phyloP scores from a whole-genome alignment of 2,888 invertebrate genomes.

The Polyploca ridens region DNA sequence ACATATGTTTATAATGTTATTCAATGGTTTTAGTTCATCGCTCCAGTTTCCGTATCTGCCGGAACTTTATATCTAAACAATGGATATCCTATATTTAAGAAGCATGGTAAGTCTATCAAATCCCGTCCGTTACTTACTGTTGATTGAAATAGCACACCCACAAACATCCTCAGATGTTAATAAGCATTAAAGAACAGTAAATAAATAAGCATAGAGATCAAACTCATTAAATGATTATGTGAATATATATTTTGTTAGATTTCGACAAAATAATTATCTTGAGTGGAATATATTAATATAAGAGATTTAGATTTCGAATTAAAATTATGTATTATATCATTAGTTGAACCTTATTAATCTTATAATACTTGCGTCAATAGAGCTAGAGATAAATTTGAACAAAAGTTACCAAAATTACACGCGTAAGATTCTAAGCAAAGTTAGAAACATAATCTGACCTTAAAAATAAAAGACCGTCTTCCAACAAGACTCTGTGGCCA shows the following conservation, averaged over 20 bases:
- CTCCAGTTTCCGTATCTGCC: conserved; percentile 8
- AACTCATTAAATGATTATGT: too few species aligned
- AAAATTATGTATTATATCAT: too few species aligned
- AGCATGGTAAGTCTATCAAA: conserved; percentile 11
- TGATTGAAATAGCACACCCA: conserved; percentile 7
- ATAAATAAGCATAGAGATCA: neutral
- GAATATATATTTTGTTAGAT: too few species aligned
- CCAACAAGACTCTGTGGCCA: conserved; percentile 95
- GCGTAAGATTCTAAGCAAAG: neutral
- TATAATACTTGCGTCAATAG: too few species aligned
- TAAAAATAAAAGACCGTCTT: conserved; percentile 97
- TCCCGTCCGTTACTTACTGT: neutral
- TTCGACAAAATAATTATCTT: too few species aligned
- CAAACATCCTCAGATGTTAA: conserved; percentile 13
- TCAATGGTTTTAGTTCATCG: neutral
- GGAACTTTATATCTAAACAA: conserved; percentile 14
- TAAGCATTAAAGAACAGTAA: conserved; percentile 5
- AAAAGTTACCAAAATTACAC: too few species aligned
- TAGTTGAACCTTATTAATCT: too few species aligned
- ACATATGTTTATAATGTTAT: too few species aligned
- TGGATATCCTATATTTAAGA: conserved; percentile 13
- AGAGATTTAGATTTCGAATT: too few species aligned
- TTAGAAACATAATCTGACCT: conserved; percentile 57
- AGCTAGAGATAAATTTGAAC: too few species aligned
- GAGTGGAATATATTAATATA: too few species aligned